Evolutionary conservation across 2,888 invertebrate genomes (phyloP), one percentile per base, ranked within the genome.

Genomic region (Cataglyphis altisquamis): DNA sequence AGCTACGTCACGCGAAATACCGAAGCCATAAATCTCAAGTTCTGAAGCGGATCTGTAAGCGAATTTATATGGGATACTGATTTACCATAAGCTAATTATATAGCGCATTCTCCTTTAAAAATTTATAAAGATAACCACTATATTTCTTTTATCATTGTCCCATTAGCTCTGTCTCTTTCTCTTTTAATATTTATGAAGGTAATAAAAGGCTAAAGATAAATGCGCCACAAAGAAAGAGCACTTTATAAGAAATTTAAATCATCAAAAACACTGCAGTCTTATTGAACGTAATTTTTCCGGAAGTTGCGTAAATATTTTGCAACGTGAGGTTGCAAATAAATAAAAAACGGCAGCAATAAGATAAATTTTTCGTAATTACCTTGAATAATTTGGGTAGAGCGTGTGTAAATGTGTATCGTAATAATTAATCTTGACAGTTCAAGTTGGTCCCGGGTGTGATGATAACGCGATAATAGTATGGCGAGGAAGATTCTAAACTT

Each of bases 391-490:
- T 21, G 68, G 32, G 25, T 25, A 32, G 66, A 52, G 68, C 21
- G 41, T 8, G 8, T n/a, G 48, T 18, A 48, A 48, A 48, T n/a
- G 57, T 10, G 4, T 45, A 48, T 52, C 32, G 36, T 60, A 68
- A 67, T 74, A 82, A 78, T 82, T 73, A 74, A 82, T 87, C 62
- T 68, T 62, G 78, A 84, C 74, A 68, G n/a, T n/a, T n/a, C 55
- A 21, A 18, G 25, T 39, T 18, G 62, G 64, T 55, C 29, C 57
- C 18, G 21, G 18, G 21, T 25, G 75, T 52, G 29, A 68, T 78
- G 78, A 81, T 57, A 60, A 10, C 64, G 36, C 5, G 62, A 41
- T 52, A 18, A 52, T 52, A 8, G 2, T 8, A n/a, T 8, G 0
- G 29, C 68, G 48, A 64, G 39, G 83, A 75, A 21, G 39, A 78